A percentile compares a stretch with the other conserved stretches of the same genome.
These are phyloP conservation scores for Brenthis ino DNA, from an alignment of 2,888 invertebrate genomes.

Conservation along the genomic window DNA sequence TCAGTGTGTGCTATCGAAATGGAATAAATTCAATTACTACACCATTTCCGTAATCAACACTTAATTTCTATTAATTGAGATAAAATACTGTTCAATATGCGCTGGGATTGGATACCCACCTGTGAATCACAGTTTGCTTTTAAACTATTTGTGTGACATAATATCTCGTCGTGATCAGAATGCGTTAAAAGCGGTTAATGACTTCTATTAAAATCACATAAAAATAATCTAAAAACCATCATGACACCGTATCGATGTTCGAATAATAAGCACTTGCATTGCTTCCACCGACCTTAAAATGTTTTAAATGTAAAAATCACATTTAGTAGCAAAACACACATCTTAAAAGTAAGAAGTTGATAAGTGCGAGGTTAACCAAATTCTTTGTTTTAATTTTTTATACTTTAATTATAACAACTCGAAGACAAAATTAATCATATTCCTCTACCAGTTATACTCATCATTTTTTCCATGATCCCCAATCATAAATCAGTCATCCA, in stretches of 20 bases:
- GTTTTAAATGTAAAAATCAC: neutral
- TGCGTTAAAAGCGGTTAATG: conserved; percentile 34
- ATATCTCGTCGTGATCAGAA: conserved; percentile 35
- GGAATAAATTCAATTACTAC: conserved; percentile 39
- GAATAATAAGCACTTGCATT: conserved; percentile 28
- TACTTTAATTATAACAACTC: conserved; percentile 6
- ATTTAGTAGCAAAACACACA: neutral
- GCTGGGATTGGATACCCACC: conserved; percentile 28
- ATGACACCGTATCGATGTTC: conserved; percentile 24
- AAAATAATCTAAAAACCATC: conserved; percentile 32
- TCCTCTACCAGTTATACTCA: neutral
- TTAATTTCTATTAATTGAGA: conserved; percentile 43
- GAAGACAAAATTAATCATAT: conserved; percentile 15
- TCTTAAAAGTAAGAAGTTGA: too few relatives aligned
- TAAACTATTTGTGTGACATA: conserved; percentile 35
- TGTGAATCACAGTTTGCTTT: conserved; percentile 32
- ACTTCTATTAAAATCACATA: conserved; percentile 34
- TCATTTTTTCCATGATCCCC: conserved; percentile 18
- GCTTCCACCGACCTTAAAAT: conserved; percentile 28
- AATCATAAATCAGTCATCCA: conserved; percentile 66
- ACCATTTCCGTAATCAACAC: conserved; percentile 41
- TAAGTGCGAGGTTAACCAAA: neutral
- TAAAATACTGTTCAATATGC: conserved; percentile 38
- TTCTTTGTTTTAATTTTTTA: neutral
- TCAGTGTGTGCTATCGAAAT: conserved; percentile 35